Evolutionary conservation across 2,888 invertebrate genomes (phyloP).

Genomic region (Melanophora roralis): DNA sequence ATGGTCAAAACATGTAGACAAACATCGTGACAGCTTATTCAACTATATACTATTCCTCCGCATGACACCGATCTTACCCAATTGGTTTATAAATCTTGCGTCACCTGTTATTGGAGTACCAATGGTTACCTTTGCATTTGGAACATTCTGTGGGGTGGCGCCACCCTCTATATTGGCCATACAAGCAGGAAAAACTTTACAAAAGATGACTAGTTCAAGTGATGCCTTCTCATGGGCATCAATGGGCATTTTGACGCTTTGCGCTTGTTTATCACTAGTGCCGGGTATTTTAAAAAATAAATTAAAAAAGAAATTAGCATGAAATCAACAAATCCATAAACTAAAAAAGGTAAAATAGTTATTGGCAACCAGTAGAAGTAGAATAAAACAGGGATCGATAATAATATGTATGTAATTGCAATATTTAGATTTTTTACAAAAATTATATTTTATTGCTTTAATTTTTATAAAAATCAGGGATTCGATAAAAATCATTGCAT

Average conservation of each 20-base stretch:
- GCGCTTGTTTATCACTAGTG: conserved; percentile 89
- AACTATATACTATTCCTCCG: conserved; percentile 98
- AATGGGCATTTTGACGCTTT: conserved; percentile 85
- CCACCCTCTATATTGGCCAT: conserved; percentile 98
- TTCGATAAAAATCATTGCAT: too few relatives aligned
- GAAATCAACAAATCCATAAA: conserved; percentile 66
- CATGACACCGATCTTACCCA: conserved; percentile 97
- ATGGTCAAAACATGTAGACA: conserved; percentile 91
- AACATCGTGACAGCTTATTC: conserved; percentile 91
- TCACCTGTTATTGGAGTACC: conserved; percentile 98
- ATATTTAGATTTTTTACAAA: too few relatives aligned
- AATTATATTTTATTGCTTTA: too few relatives aligned
- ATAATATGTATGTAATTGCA: too few relatives aligned
- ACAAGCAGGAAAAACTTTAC: conserved; percentile 97
- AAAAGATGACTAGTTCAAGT: conserved; percentile 91
- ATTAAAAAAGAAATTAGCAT: conserved; percentile 87
- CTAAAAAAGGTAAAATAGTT: neutral
- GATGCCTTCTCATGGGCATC: conserved; percentile 94
- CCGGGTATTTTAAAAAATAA: conserved; percentile 92
- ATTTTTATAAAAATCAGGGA: too few relatives aligned
- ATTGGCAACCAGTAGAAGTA: neutral
- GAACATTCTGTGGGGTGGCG: conserved; percentile 97
- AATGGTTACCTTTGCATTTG: conserved; percentile 92
- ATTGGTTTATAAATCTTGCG: conserved; percentile 93
- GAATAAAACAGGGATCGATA: too few relatives aligned